A percentile compares a stretch with the other conserved stretches of the same genome.
These are phyloP conservation scores for Trichogramma evanescens DNA, from an alignment of 2,888 invertebrate genomes.

Conservation along the genomic window DNA sequence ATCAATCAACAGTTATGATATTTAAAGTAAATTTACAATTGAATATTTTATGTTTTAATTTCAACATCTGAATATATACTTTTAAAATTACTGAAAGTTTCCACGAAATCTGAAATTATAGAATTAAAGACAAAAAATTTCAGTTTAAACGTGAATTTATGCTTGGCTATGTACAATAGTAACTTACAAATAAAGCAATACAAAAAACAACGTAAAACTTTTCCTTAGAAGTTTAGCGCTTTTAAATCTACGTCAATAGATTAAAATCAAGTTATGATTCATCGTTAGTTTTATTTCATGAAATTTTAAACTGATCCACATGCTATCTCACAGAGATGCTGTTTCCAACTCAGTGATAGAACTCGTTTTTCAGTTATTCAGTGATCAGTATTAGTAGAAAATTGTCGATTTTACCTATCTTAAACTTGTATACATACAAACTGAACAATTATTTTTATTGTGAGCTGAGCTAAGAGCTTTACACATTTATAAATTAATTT, in stretches of 20 bases:
- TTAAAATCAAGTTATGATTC: slow-evolving; percentile 15
- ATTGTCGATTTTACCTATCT: no score
- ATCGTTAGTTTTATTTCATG: slow-evolving; percentile 7
- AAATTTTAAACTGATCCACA: slow-evolving; percentile 2
- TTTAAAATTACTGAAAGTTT: no score
- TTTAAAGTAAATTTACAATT: no score
- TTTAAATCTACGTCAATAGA: slow-evolving; percentile 18
- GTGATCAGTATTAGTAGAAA: no score
- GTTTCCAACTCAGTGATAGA: not conserved
- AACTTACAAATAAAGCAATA: slow-evolving; percentile 21
- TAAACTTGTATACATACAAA: not conserved
- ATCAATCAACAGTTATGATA: no score
- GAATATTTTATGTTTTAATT: no score
- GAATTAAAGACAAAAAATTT: not conserved
- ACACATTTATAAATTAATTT: slow-evolving; percentile 15
- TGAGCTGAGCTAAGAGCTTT: slow-evolving; percentile 7
- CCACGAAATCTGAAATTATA: no score
- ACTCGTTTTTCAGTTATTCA: not conserved
- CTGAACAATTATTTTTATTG: not conserved
- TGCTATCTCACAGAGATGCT: not conserved
- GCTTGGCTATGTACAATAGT: slow-evolving; percentile 21
- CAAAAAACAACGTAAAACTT: slow-evolving; percentile 21
- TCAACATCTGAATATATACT: no score
- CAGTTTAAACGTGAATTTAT: slow-evolving; percentile 12
- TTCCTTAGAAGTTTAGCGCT: slow-evolving; percentile 18